phyloP scores from a whole-genome alignment of 1,140 invertebrate species.

The Halictus rubicundus region DNA sequence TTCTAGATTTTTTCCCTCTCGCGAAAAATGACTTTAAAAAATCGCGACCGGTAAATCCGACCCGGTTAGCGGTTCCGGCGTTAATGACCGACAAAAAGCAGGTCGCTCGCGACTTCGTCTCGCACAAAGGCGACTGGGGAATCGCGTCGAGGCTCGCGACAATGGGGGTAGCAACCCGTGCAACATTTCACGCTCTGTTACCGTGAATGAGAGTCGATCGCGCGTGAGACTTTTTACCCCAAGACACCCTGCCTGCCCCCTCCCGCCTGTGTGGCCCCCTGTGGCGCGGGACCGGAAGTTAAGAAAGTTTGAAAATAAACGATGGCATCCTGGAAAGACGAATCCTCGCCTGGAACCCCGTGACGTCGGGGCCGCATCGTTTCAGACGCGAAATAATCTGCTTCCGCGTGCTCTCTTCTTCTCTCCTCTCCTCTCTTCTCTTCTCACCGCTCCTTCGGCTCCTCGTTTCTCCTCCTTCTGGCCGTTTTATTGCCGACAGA shows the following conservation, averaged over 20 bases:
- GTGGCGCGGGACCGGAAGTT: neutral
- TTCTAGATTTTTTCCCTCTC: too few relatives aligned
- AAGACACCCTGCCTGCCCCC: too few relatives aligned
- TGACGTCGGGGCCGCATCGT: conserved; percentile 44
- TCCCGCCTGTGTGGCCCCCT: too few relatives aligned
- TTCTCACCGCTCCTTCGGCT: neutral
- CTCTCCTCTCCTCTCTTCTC: neutral
- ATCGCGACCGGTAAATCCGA: neutral
- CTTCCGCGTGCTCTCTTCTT: conserved; percentile 5
- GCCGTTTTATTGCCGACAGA: conserved; percentile 36
- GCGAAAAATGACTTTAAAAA: too few relatives aligned
- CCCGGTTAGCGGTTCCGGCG: neutral
- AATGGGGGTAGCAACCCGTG: neutral
- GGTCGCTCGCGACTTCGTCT: neutral
- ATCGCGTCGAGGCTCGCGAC: neutral
- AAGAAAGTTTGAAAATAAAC: conserved; percentile 28
- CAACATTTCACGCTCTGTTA: conserved; percentile 3
- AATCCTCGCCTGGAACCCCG: neutral
- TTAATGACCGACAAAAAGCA: neutral
- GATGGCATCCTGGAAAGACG: conserved; percentile 4
- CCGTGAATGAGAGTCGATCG: conserved; percentile 9
- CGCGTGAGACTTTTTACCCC: conserved; percentile 21
- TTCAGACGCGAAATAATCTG: conserved; percentile 44
- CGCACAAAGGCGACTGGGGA: neutral
- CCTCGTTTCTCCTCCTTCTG: neutral